Base-by-base conservation (phyloP, 1,140 invertebrate species). In the Apocrypta bakeri region DNA sequence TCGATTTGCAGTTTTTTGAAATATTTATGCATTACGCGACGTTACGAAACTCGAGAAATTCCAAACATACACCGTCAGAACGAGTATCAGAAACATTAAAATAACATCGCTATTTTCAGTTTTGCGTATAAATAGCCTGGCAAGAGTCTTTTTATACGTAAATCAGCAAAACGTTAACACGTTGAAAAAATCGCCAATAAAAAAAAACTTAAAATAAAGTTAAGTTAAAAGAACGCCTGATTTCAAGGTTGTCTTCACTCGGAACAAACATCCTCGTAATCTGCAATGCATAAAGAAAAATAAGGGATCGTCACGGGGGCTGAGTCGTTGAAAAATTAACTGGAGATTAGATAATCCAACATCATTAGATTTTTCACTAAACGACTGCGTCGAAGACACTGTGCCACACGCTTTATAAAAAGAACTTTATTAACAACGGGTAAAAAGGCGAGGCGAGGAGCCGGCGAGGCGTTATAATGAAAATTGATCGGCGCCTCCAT, bases 391-490 rank as follows among this genome's bases (percentile, higher is more conserved):
- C 68, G 33, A 37, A 37, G 29, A 37, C 31, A 9, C 61, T 37
- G 21, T 14, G 61, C 25, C 29, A 24, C 1, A 33, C 4, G 17
- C 25, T 80, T 80, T 72, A 72, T 80, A 42, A 82, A 82, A 77
- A 71, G 63, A 82, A 71, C 73, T 82, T 82, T 77, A 82, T 68
- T 37, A 82, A 81, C 71, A 68, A 71, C 40, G 73, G 31, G 61
- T 71, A 29, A 33, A 76, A 76, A 76, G 64, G 27, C 37, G 2
- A 37, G 33, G n/a, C n/a, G 63, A 66, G 63, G 40, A 69, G 64
- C 25, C 25, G 64, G 66, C 74, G 81, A 82, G 74, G 81, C 81
- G 81, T 82, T 82, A 77, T 82, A 82, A 82, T 76, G 66, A 71
- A 82, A 82, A 82, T 82, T 82, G 73, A 82, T 82, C 42, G 69